phyloP scores from a whole-genome alignment of 2,113 vertebrate species.

The Thalassarche chlororhynchos region DNA sequence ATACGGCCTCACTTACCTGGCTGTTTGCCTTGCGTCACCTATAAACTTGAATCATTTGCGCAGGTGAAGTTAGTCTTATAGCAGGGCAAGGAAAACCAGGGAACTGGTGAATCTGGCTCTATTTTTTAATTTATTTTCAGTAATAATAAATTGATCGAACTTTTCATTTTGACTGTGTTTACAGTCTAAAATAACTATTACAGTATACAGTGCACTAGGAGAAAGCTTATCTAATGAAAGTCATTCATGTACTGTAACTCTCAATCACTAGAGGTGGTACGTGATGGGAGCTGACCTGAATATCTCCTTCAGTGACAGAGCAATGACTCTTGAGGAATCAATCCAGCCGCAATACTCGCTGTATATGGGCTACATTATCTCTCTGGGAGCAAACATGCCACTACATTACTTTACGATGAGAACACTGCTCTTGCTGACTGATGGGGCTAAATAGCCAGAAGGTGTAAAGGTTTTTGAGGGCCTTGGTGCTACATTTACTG shows the following conservation, averaged over 20 bases:
- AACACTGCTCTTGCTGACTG: neutral
- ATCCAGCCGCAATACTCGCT: neutral
- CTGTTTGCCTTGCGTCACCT: neutral
- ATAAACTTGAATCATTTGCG: neutral
- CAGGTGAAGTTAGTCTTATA: neutral
- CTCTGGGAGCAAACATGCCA: neutral
- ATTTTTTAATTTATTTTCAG: neutral
- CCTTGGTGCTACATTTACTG: neutral
- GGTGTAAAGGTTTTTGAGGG: neutral
- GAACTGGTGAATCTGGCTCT: neutral
- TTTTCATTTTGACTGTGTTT: neutral
- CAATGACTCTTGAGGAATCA: neutral
- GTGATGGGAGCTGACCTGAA: neutral
- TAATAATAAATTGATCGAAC: neutral
- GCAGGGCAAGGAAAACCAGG: neutral
- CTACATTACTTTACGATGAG: neutral
- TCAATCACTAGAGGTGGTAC: neutral
- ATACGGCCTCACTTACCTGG: neutral
- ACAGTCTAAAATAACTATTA: neutral
- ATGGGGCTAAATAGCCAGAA: neutral
- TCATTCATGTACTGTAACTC: neutral
- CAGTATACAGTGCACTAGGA: neutral
- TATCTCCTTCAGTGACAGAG: neutral
- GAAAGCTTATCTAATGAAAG: neutral
- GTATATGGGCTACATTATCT: neutral